These are phyloP conservation scores for Alloplasta piceator DNA, from an alignment of 2,888 invertebrate genomes.

Conservation along the genomic window DNA sequence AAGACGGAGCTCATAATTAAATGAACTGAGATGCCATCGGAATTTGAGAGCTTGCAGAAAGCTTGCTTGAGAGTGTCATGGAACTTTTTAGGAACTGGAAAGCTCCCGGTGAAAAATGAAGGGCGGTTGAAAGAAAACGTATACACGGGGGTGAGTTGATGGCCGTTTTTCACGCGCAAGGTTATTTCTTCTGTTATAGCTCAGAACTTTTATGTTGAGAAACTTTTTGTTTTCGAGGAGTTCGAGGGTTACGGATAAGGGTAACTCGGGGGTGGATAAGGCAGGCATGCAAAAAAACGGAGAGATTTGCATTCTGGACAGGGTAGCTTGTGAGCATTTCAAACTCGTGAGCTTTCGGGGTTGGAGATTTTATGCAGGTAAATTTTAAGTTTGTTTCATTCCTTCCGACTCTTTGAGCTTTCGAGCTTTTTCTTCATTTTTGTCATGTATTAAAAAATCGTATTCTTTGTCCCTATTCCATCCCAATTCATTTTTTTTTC, in stretches of 20 bases:
- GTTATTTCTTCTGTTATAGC: conserved; percentile 34
- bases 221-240: conserved; percentile 49
- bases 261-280: neutral
- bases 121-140: conserved; percentile 9
- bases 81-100: conserved; percentile 7
- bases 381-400: neutral
- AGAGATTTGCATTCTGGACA: neutral
- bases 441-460: no score
- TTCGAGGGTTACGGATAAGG: neutral
- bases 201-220: conserved; percentile 9
- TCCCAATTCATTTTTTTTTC: no score
- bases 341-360: conserved; percentile 9
- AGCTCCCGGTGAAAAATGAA: conserved; percentile 23
- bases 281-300: conserved; percentile 10
- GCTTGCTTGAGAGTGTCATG: no score
- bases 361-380: conserved; percentile 8
- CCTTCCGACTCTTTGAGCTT: no score
- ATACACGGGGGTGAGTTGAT: conserved; percentile 40
- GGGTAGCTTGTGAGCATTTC: neutral
- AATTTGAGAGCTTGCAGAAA: neutral
- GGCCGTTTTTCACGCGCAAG: conserved; percentile 32
- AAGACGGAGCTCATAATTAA: conserved; percentile 9
- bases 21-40: no score
- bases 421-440: no score
- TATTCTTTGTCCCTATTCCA: no score